phyloP scores from a whole-genome alignment of 2,888 invertebrate genomes.

The Ormyrus rosae region DNA sequence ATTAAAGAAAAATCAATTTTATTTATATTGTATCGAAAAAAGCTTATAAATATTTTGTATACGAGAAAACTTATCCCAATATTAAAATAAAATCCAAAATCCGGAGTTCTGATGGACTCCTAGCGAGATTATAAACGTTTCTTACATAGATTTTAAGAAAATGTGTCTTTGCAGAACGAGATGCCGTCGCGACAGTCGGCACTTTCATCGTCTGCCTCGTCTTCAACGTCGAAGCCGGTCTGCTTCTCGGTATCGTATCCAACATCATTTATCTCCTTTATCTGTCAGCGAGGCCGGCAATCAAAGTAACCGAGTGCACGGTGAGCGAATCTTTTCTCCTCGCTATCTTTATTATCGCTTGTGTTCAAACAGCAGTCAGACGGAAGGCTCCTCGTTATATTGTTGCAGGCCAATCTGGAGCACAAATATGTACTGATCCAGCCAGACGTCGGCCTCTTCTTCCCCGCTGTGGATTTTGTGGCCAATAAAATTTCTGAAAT shows the following conservation, averaged over 20 bases:
- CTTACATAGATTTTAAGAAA: too few species aligned
- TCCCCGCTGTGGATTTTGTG: slow-evolving; percentile 83
- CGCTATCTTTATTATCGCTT: background rate
- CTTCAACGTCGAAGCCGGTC: slow-evolving; percentile 87
- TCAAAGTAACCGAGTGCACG: slow-evolving; percentile 75
- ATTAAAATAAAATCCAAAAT: too few species aligned
- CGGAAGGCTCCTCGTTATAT: background rate
- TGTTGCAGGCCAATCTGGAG: slow-evolving; percentile 74
- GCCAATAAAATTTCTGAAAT: slow-evolving; percentile 78
- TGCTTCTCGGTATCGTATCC: slow-evolving; percentile 83
- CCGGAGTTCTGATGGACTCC: too few species aligned
- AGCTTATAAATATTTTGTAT: too few species aligned
- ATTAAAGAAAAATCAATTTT: too few species aligned
- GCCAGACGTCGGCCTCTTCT: slow-evolving; percentile 83
- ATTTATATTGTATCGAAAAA: too few species aligned
- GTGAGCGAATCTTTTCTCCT: slow-evolving; percentile 65
- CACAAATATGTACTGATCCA: slow-evolving; percentile 79
- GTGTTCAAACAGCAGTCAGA: background rate
- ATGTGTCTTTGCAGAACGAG: slow-evolving; percentile 72
- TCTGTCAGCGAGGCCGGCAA: slow-evolving; percentile 81
- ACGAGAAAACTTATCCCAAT: too few species aligned
- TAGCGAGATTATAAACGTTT: too few species aligned
- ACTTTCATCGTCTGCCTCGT: slow-evolving; percentile 84
- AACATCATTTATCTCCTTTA: slow-evolving; percentile 82
- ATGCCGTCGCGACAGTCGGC: slow-evolving; percentile 81